Evolutionary conservation across 2,113 vertebrate species (phyloP).

Genomic region (Clarias magur): DNA sequence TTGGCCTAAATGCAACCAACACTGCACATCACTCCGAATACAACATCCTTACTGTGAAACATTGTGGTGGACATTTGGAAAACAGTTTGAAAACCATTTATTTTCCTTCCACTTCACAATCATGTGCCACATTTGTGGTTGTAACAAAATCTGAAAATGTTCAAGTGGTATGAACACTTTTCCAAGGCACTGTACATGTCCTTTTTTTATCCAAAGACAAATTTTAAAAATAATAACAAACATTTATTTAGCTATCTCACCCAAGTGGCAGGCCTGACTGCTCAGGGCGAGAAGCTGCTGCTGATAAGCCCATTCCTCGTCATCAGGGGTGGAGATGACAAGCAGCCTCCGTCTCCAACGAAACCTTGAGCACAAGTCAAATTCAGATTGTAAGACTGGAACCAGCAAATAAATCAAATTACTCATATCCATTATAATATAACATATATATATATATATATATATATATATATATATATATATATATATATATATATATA

Average conservation of each 20-base stretch:
- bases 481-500: neutral
- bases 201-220: neutral
- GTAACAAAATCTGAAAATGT: neutral
- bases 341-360: slow-evolving; percentile 85
- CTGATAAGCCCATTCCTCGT: slow-evolving; percentile 88
- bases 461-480: neutral
- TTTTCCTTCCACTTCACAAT: too few species aligned
- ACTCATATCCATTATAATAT: neutral
- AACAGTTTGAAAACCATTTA: too few species aligned
- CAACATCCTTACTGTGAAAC: too few species aligned
- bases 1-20: too few species aligned
- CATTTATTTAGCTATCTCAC: slow-evolving; percentile 65
- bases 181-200: neutral
- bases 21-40: too few species aligned
- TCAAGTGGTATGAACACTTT: neutral
- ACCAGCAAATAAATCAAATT: neutral
- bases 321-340: slow-evolving; percentile 82
- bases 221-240: too few species aligned
- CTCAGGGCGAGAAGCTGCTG: slow-evolving; percentile 84
- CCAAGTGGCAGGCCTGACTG: slow-evolving; percentile 87
- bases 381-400: neutral
- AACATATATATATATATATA: neutral
- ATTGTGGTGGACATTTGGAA: too few species aligned
- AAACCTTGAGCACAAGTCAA: slow-evolving; percentile 70
- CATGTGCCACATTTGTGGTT: too few species aligned